These are phyloP conservation scores for Caenorhabditis sp. DNA, from an alignment of 2,888 invertebrate genomes.

Conservation along the genomic window DNA sequence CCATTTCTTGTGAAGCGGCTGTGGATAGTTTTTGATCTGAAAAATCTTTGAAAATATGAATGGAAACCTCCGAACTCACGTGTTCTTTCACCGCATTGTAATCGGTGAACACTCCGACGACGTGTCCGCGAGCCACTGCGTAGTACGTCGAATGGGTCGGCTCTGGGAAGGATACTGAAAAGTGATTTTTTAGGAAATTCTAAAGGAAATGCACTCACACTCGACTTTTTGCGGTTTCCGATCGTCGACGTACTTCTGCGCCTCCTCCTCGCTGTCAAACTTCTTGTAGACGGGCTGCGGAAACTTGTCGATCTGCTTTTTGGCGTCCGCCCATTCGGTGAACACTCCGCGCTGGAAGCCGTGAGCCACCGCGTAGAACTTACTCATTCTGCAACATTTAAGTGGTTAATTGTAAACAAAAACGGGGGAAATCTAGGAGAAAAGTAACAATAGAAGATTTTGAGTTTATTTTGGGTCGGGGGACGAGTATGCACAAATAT, in stretches of 20 bases:
- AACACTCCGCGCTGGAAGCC: slow-evolving; percentile 63
- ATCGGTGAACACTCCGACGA: slow-evolving; percentile 69
- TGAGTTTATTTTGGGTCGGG: background rate
- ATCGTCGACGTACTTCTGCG: slow-evolving; percentile 65
- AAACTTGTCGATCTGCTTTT: slow-evolving; percentile 73
- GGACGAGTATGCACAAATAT: background rate
- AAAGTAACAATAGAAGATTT: background rate
- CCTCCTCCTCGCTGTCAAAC: slow-evolving; percentile 67
- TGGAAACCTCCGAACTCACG: slow-evolving; percentile 45
- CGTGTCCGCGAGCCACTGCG: slow-evolving; percentile 69
- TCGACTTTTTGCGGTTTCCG: slow-evolving; percentile 58
- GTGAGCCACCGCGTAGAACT: slow-evolving; percentile 71
- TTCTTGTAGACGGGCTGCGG: slow-evolving; percentile 73
- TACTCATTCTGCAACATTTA: slow-evolving; percentile 48
- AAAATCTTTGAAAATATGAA: slow-evolving; percentile 1
- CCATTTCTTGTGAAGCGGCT: slow-evolving; percentile 71
- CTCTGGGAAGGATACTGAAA: slow-evolving; percentile 51
- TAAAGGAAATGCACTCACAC: slow-evolving; percentile 37
- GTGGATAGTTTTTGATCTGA: slow-evolving; percentile 69
- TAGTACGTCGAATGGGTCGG: slow-evolving; percentile 67
- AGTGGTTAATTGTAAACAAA: background rate
- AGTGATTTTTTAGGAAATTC: background rate
- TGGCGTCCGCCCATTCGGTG: slow-evolving; percentile 80
- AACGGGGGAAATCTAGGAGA: background rate
- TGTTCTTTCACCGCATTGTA: slow-evolving; percentile 65